These are phyloP conservation scores for Ranitomeya variabilis DNA, from an alignment of 2,113 vertebrate genomes.

Conservation along the genomic window DNA sequence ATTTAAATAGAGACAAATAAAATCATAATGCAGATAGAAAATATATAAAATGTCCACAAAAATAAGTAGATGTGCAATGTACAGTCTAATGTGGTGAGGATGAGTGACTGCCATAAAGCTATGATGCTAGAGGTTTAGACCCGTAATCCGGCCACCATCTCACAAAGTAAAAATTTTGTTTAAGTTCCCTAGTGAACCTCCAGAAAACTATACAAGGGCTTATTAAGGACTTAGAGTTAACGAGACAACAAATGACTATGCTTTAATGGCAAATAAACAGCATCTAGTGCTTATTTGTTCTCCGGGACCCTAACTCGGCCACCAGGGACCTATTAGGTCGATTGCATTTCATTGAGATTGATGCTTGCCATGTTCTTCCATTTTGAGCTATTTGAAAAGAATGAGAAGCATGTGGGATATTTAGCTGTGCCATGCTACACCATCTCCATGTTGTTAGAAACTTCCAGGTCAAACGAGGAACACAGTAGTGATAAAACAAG, in stretches of 20 bases:
- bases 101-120: neutral
- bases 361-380: neutral
- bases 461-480: neutral
- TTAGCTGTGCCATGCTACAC: neutral
- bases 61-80: too few species aligned
- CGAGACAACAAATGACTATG: conserved; percentile 9
- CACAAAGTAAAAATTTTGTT: neutral
- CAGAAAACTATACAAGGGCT: conserved; percentile 23
- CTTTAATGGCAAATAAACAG: conserved; percentile 39
- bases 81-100: neutral
- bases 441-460: neutral
- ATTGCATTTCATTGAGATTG: conserved; percentile 4
- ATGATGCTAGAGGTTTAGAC: neutral
- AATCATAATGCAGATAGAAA: neutral
- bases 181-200: conserved; percentile 16
- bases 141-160: neutral
- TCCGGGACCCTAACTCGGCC: neutral
- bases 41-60: too few species aligned
- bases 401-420: conserved; percentile 9
- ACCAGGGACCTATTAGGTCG: neutral
- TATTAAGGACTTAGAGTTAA: neutral
- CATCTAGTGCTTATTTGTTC: neutral
- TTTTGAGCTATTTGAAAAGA: neutral
- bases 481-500: neutral
- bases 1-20: too few species aligned